Evolutionary conservation across 2,797 vertebrate genomes (phyloP).

Genomic region (Cyprinella venusta): DNA sequence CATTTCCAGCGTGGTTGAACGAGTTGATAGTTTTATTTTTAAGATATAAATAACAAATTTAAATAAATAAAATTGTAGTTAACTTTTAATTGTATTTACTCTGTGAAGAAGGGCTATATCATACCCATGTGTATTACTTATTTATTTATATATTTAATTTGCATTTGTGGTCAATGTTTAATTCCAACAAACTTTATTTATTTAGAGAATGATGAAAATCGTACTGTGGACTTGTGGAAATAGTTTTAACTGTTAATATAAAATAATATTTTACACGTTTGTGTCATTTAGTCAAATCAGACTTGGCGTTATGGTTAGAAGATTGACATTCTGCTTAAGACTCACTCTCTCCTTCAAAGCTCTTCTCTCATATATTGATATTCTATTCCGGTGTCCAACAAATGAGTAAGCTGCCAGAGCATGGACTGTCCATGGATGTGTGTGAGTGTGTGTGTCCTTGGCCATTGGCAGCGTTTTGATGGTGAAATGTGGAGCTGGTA

Average conservation of each 20-base stretch:
- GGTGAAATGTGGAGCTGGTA: not conserved
- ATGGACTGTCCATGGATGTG: not conserved
- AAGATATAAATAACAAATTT: not conserved
- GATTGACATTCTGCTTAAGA: not conserved
- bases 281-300: not conserved
- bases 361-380: not conserved
- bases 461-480: not conserved
- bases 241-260: not conserved
- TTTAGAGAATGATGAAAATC: not conserved
- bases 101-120: not conserved
- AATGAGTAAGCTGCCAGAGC: constrained; percentile 24
- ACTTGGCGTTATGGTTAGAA: not conserved
- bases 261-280: not conserved
- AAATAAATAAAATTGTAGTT: not conserved
- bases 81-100: not conserved
- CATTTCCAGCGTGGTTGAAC: too few species aligned
- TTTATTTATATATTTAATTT: not conserved
- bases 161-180: not conserved
- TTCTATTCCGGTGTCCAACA: constrained; percentile 16
- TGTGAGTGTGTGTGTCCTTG: constrained; percentile 13
- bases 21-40: too few species aligned
- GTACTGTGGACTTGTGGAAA: not conserved
- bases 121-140: not conserved
- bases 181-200: too few species aligned
- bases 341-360: not conserved